Percentiles rank a stretch among this genome's conserved stretches.
These are phyloP conservation scores for Elysia crispata DNA, from an alignment of 2,888 invertebrate species.

Conservation along the genomic window DNA sequence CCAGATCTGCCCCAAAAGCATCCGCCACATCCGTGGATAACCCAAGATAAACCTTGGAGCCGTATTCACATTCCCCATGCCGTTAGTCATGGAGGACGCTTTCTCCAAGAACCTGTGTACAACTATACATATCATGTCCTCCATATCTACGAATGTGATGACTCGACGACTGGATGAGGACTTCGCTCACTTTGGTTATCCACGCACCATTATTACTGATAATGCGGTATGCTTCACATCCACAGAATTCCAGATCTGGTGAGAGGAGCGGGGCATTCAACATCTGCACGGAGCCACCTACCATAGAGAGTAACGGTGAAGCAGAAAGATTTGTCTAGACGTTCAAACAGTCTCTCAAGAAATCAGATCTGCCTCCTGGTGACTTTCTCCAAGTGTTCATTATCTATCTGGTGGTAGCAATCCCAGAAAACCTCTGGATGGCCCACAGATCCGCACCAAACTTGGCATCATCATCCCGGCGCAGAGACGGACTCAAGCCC, in stretches of 20 bases:
- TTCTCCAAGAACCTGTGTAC: slow-evolving; percentile 28
- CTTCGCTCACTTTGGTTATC: slow-evolving; percentile 51
- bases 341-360: slow-evolving; percentile 50
- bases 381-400: slow-evolving; percentile 36
- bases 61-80: slow-evolving; percentile 2
- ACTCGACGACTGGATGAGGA: slow-evolving; percentile 33
- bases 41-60: not conserved
- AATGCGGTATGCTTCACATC: slow-evolving; percentile 27
- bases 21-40: not conserved
- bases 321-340: slow-evolving; percentile 56
- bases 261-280: slow-evolving; percentile 15
- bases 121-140: slow-evolving; percentile 26
- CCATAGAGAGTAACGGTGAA: slow-evolving; percentile 45
- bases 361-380: not conserved
- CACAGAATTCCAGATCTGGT: not conserved
- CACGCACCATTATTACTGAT: slow-evolving; percentile 43
- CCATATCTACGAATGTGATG: slow-evolving; percentile 5
- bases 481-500: too few species aligned
- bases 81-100: slow-evolving; percentile 18
- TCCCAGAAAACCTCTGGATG: not conserved
- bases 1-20: slow-evolving; percentile 3
- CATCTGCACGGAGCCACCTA: not conserved
- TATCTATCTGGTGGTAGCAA: not conserved
- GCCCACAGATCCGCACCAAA: slow-evolving; percentile 5
- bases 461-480: too few species aligned